Evolutionary conservation across 2,113 vertebrate genomes (phyloP).

Genomic region (Hydropotes inermis): DNA sequence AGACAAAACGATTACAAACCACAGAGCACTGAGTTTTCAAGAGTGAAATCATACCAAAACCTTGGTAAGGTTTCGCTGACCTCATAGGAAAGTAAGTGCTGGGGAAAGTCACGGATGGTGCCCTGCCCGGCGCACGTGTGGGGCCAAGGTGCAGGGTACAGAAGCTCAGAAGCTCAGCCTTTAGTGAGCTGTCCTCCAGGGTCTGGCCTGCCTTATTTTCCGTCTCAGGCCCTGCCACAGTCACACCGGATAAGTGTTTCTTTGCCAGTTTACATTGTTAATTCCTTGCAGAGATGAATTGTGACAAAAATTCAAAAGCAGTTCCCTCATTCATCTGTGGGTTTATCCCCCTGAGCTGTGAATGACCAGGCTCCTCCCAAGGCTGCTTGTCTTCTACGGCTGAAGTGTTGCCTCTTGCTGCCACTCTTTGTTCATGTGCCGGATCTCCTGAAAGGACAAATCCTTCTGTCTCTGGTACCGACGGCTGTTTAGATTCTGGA

Average conservation of each 20-base stretch:
- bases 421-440: background rate
- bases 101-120: constrained; percentile 80
- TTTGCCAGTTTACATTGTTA: constrained; percentile 43
- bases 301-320: background rate
- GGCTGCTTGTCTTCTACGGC: background rate
- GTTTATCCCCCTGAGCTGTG: background rate
- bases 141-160: constrained; percentile 93
- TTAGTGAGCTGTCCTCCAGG: constrained; percentile 76
- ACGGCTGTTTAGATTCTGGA: constrained; percentile 86
- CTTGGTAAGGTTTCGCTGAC: constrained; percentile 87
- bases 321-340: background rate
- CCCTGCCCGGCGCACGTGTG: constrained; percentile 89
- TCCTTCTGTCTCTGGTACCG: constrained; percentile 86
- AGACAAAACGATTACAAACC: constrained; percentile 74
- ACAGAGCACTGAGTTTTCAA: constrained; percentile 95
- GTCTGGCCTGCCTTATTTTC: constrained; percentile 64
- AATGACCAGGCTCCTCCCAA: background rate
- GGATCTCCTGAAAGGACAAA: constrained; percentile 89
- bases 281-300: constrained; percentile 13
- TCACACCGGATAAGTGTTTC: constrained; percentile 38
- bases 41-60: constrained; percentile 95
- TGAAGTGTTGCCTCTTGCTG: background rate
- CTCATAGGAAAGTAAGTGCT: constrained; percentile 84
- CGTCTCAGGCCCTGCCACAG: background rate
- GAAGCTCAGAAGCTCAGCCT: constrained; percentile 89